A percentile compares a stretch with the other conserved stretches of the same genome.
phyloP scores from a whole-genome alignment of 2,888 invertebrate genomes.

The Willowsia nigromaculata region DNA sequence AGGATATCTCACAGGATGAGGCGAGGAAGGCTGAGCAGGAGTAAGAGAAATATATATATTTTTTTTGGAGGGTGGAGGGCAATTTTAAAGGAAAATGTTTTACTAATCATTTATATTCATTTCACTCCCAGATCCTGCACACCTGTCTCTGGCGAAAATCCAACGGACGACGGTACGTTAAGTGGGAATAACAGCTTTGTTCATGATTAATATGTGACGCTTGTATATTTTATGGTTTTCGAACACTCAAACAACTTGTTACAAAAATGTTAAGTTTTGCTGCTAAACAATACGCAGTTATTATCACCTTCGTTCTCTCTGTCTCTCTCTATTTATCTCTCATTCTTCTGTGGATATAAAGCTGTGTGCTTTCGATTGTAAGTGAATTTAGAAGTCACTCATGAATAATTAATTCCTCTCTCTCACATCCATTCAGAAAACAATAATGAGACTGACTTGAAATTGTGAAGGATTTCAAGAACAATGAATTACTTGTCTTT shows the following conservation, averaged over 20 bases:
- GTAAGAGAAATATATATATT: constrained; percentile 86
- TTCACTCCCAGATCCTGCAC: constrained; percentile 57
- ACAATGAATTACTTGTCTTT: too few relatives aligned
- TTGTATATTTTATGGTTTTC: too few relatives aligned
- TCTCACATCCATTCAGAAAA: too few relatives aligned
- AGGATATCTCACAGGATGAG: constrained; percentile 95
- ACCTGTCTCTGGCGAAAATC: constrained; percentile 67
- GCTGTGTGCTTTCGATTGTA: constrained; percentile 69
- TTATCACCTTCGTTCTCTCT: constrained; percentile 34
- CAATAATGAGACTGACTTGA: too few relatives aligned
- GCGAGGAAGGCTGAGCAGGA: constrained; percentile 96
- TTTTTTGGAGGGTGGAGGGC: neutral
- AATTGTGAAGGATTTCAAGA: too few relatives aligned
- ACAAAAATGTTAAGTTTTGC: too few relatives aligned
- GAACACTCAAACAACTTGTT: too few relatives aligned
- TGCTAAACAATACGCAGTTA: constrained; percentile 68
- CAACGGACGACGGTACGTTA: constrained; percentile 67
- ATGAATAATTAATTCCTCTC: too few relatives aligned
- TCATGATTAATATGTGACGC: neutral
- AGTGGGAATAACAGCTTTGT: too few relatives aligned
- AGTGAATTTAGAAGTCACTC: neutral
- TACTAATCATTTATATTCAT: neutral
- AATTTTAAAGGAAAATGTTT: neutral
- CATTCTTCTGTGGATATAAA: constrained; percentile 23
- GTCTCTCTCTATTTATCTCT: too few relatives aligned